phyloP scores from a whole-genome alignment of 2,113 vertebrate genomes.

The Odontophorus gujanensis region DNA sequence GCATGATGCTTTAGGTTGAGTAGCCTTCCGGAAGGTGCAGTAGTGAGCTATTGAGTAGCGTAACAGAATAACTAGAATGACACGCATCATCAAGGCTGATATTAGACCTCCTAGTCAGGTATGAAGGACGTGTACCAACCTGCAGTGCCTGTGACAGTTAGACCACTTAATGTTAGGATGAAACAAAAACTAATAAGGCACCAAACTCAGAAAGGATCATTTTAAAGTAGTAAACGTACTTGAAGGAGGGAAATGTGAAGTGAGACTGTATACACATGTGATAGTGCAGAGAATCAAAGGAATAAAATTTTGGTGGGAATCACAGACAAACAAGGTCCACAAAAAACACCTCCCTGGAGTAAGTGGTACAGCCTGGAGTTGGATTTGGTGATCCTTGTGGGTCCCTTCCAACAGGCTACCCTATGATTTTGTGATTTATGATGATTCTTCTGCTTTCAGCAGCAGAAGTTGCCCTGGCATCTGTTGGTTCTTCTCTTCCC shows the following conservation, averaged over 20 bases:
- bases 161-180: neutral
- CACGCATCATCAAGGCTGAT: neutral
- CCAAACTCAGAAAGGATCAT: neutral
- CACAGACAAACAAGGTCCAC: neutral
- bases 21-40: neutral
- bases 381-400: no score
- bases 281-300: neutral
- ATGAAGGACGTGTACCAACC: neutral
- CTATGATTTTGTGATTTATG: no score
- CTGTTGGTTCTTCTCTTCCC: neutral
- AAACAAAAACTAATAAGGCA: neutral
- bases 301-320: neutral
- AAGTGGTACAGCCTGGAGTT: neutral
- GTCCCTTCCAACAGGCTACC: no score
- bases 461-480: neutral
- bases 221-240: neutral
- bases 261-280: neutral
- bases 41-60: fast-evolving
- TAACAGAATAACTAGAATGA: neutral
- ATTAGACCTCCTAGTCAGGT: fast-evolving
- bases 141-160: neutral
- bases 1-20: neutral
- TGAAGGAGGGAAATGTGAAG: neutral
- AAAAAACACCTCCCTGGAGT: neutral
- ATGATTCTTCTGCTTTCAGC: neutral